These are phyloP conservation scores for Antheraea mylitta DNA, from an alignment of 1,140 invertebrate species.

Conservation along the genomic window DNA sequence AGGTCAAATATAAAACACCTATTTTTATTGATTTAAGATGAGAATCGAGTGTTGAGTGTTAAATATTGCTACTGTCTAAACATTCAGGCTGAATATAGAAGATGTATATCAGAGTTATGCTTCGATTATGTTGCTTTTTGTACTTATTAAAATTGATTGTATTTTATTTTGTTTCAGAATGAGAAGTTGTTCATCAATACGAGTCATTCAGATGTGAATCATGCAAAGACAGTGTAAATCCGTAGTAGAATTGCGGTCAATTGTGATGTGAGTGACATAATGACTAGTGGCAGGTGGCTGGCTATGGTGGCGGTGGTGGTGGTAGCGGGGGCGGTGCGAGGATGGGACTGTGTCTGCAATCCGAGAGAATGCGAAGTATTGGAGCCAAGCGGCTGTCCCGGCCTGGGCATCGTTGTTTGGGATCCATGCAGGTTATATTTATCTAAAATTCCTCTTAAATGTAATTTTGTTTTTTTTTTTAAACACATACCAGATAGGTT, in stretches of 20 bases:
- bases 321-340: constrained; percentile 52
- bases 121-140: too few relatives aligned
- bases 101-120: too few relatives aligned
- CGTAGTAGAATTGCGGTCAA: constrained; percentile 22
- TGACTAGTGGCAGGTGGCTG: constrained; percentile 50
- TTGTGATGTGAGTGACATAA: constrained; percentile 67
- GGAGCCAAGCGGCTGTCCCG: constrained; percentile 80
- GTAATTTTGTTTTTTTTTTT: too few relatives aligned
- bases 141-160: too few relatives aligned
- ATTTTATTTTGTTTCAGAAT: constrained; percentile 41
- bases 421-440: constrained; percentile 79
- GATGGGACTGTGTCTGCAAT: constrained; percentile 80
- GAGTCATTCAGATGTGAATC: constrained; percentile 29
- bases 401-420: constrained; percentile 80
- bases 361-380: constrained; percentile 80
- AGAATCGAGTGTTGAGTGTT: too few relatives aligned
- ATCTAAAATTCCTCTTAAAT: neutral
- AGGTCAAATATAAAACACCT: too few relatives aligned
- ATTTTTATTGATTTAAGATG: too few relatives aligned
- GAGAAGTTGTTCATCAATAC: neutral
- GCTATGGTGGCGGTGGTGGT: constrained; percentile 64
- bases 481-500: too few relatives aligned
- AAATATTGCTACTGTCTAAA: too few relatives aligned
- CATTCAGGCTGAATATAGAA: too few relatives aligned
- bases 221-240: constrained; percentile 47